These are phyloP conservation scores for Eutrigla gurnardus DNA, from an alignment of 2,797 vertebrate species.

Conservation along the genomic window DNA sequence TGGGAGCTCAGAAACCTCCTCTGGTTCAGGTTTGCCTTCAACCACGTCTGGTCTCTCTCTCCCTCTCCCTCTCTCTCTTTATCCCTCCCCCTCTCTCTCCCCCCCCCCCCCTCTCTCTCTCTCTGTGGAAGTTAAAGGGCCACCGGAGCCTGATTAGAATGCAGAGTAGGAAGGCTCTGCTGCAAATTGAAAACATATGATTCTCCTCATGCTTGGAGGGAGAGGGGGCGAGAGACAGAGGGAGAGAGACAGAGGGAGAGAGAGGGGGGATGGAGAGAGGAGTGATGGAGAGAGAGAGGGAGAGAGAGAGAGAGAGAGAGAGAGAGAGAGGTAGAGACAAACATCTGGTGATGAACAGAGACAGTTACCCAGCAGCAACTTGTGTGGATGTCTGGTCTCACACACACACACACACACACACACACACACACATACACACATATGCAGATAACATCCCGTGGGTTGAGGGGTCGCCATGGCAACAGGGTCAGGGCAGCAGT, in stretches of 20 bases:
- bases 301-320: not conserved
- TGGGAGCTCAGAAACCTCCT: conserved; percentile 43
- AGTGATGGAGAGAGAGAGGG: not conserved
- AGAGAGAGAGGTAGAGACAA: conserved; percentile 9
- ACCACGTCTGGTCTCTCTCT: not conserved
- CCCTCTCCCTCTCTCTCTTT: not conserved
- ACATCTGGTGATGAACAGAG: conserved; percentile 29
- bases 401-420: conserved; percentile 21
- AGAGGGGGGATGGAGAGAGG: conserved; percentile 10
- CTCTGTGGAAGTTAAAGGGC: conserved; percentile 70
- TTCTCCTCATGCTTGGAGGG: conserved; percentile 78
- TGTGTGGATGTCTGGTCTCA: conserved; percentile 38
- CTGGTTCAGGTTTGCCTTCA: conserved; percentile 44
- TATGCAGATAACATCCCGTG: conserved; percentile 43
- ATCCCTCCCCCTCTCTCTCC: not conserved
- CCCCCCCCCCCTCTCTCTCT: conserved; percentile 1
- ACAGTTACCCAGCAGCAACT: conserved; percentile 37
- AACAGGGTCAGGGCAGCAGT: conserved; percentile 57
- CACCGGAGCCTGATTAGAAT: conserved; percentile 78
- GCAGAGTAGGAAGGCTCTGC: conserved; percentile 82
- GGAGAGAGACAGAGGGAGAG: conserved; percentile 11
- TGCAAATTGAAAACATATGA: conserved; percentile 86
- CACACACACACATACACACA: conserved; percentile 22
- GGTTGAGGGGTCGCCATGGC: conserved; percentile 56
- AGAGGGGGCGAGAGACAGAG: conserved; percentile 59